Base-by-base conservation (phyloP, 1,140 invertebrate genomes). In the Pissodes strobi region DNA sequence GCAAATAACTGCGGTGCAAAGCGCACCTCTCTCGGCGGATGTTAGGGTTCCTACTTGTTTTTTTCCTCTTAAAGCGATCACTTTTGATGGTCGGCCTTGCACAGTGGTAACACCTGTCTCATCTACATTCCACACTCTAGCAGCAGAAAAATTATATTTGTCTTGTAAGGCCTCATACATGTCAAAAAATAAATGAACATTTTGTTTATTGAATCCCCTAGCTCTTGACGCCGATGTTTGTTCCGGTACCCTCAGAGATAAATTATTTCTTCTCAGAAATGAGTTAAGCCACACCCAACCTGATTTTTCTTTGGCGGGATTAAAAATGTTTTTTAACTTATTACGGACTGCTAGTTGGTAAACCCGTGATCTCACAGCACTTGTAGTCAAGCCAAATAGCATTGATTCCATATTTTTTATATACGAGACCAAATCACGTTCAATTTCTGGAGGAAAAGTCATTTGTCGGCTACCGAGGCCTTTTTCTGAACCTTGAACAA, bases 121-220 rank as follows among this genome's bases (percentile, higher is more conserved):
- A 8, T 22, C 39, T n/a, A n/a, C n/a, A n/a, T n/a, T n/a, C n/a
- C n/a, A n/a, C n/a, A n/a, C n/a, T n/a, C n/a, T 41, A 41, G 13
- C 39, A 41, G 39, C 39, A 13, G 39, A 41, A 41, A 8, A 8
- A 41, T 41, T 12, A 41, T 41, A 41, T 41, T 41, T 41, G 39
- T 41, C 39, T 41, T 41, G 39, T 41, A n/a, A 41, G 6, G 39
- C 39, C 6, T 41, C 10, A 41, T 8, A 13, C 39, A 41, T 41
- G 39, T 41, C 15, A n/a, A 41, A 41, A 41, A 41, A n/a, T 5
- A 13, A 41, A 41, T 41, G 39, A 8, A 41, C 39, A 41, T 41
- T 41, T 41, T 41, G 39, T 41, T 41, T 41, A 13, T 41, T 41
- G 39, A 41, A n/a, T 12, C 39, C 39, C n/a, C n/a, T n/a, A n/a